These are phyloP conservation scores for Piscicola geometra DNA, from an alignment of 2,888 invertebrate species.

Conservation along the genomic window DNA sequence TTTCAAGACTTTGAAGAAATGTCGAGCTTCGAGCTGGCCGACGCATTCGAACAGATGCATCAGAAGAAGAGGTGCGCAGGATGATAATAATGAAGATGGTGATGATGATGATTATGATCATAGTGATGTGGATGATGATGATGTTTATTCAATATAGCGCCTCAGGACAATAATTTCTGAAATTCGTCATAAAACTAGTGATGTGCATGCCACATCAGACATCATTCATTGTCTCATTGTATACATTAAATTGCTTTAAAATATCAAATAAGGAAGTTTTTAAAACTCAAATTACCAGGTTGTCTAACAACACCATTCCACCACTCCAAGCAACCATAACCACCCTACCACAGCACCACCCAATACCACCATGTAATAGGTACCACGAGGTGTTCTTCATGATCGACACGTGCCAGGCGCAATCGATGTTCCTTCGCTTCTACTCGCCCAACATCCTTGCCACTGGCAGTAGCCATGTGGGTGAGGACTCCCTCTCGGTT, in stretches of 20 bases:
- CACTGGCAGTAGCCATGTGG: conserved; percentile 91
- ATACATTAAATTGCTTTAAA: no score
- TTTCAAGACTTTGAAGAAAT: conserved; percentile 99
- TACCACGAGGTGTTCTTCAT: conserved; percentile 98
- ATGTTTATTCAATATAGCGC: no score
- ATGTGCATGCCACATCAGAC: no score
- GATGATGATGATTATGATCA: no score
- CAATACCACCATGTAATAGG: no score
- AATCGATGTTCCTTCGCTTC: conserved; percentile 94
- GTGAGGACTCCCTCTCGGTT: conserved; percentile 77
- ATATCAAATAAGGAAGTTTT: no score
- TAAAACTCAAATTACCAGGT: no score
- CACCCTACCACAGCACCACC: not conserved
- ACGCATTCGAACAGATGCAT: conserved; percentile 99
- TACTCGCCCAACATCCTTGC: conserved; percentile 96
- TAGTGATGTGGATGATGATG: no score
- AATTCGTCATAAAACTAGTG: no score
- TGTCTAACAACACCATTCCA: not conserved
- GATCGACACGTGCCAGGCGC: conserved; percentile 98
- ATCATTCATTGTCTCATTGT: no score
- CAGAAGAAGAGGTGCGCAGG: conserved; percentile 90
- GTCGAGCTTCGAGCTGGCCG: conserved; percentile 93
- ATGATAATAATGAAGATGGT: no score
- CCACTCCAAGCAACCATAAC: not conserved
- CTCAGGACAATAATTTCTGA: no score